Base-by-base conservation (phyloP, 2,113 vertebrate species). In the Scytalopus superciliaris region DNA sequence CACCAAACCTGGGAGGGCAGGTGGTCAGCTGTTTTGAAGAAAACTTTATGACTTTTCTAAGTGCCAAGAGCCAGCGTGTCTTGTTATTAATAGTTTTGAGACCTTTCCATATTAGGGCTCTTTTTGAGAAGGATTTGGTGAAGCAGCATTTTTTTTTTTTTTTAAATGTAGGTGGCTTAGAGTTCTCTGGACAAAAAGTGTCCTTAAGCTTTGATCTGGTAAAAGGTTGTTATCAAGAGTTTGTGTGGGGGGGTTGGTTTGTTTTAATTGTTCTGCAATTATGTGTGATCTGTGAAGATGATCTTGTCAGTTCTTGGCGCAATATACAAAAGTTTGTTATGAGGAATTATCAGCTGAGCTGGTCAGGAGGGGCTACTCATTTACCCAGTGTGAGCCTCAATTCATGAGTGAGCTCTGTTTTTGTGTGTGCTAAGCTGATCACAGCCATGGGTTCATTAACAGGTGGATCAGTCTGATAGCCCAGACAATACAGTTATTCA, bases 311-410 rank as follows among this genome's bases (percentile, higher is more conserved):
- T 37, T 83, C 21, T 35, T 59, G 24, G 19, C 86, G 60, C 37
- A n/a, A 0, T 49, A 4, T 53, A 30, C 37, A 17, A 10, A 59
- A 10, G 37, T 57, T 40, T 63, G n/a, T 55, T 5, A 47, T 55
- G 79, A 81, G 47, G 55, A 67, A 23, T 39, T 37, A 75, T 59
- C 40, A 53, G n/a, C 8, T 78, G 69, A 30, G 63, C 30, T 47
- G 35, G 2, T 57, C 19, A 19, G 5, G 21, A 24, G 17, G 13
- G 15, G 33, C 70, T 27, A 24, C 10, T 67, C 13, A 14, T 42
- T 40, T 67, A 49, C 11, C 9, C 35, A 28, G 0, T 7, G 19
- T 44, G 19, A 79, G 7, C 27, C 50, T 76, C 0, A 0, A 0
- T 40, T 82, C 28, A 42, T 55, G 37, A 19, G 17, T 0, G 1